phyloP scores from a whole-genome alignment of 2,888 invertebrate species.

The Melieria omissa region DNA sequence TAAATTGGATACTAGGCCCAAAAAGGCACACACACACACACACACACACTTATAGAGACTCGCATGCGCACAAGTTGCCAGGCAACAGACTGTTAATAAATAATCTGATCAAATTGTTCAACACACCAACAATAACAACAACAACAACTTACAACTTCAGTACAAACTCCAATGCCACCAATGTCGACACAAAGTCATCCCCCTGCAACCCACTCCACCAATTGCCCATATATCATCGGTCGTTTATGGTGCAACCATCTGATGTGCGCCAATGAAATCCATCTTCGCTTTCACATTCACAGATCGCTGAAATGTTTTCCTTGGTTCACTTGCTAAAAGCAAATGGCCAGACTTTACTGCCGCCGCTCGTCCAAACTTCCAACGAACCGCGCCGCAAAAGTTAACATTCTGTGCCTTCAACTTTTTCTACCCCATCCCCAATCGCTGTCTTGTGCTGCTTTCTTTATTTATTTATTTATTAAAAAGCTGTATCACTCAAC shows the following conservation, averaged over 20 bases:
- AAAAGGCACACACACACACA: neutral
- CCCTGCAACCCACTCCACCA: neutral
- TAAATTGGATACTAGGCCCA: conserved; percentile 52
- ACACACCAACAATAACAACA: conserved; percentile 5
- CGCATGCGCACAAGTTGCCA: neutral
- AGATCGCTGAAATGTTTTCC: conserved; percentile 6
- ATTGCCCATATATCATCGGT: neutral
- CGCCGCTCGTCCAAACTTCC: neutral
- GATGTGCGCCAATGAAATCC: neutral
- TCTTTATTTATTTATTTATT: conserved; percentile 23
- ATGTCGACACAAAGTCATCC: too few species aligned
- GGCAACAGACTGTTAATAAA: conserved; percentile 31
- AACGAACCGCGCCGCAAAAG: neutral
- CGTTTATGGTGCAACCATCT: conserved; percentile 1
- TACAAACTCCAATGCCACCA: neutral
- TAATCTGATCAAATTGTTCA: conserved; percentile 34
- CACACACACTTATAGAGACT: neutral
- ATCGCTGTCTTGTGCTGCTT: neutral
- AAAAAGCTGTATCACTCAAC: conserved; percentile 21
- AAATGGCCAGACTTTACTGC: neutral
- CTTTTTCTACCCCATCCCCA: neutral
- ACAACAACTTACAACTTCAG: neutral
- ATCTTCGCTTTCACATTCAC: conserved; percentile 5
- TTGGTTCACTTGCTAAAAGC: neutral
- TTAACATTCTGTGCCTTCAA: conserved; percentile 8